Percentiles rank a stretch among this genome's conserved stretches.
phyloP scores from a whole-genome alignment of 2,113 vertebrate genomes.

The Peromyscus leucopus region DNA sequence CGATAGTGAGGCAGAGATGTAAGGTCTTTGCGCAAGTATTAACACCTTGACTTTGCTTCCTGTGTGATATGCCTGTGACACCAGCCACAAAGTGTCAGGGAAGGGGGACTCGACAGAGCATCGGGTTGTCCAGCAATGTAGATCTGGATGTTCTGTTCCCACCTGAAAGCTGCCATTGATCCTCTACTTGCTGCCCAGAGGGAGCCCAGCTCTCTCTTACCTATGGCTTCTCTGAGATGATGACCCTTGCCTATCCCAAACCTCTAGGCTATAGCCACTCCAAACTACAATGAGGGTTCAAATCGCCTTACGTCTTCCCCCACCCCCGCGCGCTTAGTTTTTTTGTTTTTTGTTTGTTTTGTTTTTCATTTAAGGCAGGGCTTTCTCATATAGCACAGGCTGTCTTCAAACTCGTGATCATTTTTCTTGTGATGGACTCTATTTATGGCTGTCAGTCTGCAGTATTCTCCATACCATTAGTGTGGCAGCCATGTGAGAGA shows the following conservation, averaged over 20 bases:
- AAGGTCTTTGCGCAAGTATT: no score
- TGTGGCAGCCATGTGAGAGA: background rate
- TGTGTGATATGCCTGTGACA: background rate
- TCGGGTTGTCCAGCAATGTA: background rate
- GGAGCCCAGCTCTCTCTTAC: background rate
- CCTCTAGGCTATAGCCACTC: background rate
- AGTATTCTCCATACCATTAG: background rate
- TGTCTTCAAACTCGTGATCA: background rate
- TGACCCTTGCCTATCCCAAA: background rate
- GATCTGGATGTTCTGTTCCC: background rate
- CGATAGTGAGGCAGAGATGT: background rate
- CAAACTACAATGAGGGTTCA: background rate
- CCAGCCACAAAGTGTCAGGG: background rate
- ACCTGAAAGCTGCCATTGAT: background rate
- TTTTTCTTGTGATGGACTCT: background rate
- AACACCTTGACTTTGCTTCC: background rate
- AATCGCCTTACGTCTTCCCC: fast-evolving
- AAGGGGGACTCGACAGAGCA: background rate
- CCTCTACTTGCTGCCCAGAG: background rate
- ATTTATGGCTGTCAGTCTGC: background rate
- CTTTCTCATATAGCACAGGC: background rate
- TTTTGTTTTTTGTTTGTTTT: background rate
- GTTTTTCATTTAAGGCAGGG: background rate
- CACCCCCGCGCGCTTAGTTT: background rate
- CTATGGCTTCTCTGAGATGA: background rate